Conservation (phyloP, 2,797 vertebrate genomes). For the Ptychadena robeensis region DNA sequence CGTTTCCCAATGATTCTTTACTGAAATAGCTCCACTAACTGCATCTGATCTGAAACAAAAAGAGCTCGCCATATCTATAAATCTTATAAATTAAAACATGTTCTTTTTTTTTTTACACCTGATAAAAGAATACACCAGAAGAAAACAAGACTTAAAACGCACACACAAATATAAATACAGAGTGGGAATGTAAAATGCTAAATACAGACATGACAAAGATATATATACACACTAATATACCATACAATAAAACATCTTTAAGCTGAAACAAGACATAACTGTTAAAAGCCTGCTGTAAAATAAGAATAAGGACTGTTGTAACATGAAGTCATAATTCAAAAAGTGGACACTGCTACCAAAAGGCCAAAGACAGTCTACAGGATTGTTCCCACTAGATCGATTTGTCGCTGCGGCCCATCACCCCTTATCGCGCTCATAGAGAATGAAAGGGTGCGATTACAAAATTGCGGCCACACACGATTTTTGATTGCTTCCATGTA, state of each 20-base stretch:
- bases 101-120: background rate
- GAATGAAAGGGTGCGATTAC: too few species aligned
- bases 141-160: background rate
- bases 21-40: too few species aligned
- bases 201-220: background rate
- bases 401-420: too few species aligned
- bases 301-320: too few species aligned
- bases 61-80: too few species aligned
- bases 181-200: background rate
- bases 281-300: background rate
- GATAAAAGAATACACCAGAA: background rate
- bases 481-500: too few species aligned
- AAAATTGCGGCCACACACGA: too few species aligned
- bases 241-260: background rate
- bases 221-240: background rate
- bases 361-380: too few species aligned
- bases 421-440: too few species aligned
- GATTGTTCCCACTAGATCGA: too few species aligned
- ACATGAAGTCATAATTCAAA: background rate
- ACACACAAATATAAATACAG: background rate
- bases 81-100: background rate
- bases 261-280: background rate
- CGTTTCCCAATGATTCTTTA: too few species aligned
- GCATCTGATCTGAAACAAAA: too few species aligned
- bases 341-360: background rate